Conservation (phyloP, 1,140 invertebrate genomes). For the Meloidogyne chitwoodi region DNA sequence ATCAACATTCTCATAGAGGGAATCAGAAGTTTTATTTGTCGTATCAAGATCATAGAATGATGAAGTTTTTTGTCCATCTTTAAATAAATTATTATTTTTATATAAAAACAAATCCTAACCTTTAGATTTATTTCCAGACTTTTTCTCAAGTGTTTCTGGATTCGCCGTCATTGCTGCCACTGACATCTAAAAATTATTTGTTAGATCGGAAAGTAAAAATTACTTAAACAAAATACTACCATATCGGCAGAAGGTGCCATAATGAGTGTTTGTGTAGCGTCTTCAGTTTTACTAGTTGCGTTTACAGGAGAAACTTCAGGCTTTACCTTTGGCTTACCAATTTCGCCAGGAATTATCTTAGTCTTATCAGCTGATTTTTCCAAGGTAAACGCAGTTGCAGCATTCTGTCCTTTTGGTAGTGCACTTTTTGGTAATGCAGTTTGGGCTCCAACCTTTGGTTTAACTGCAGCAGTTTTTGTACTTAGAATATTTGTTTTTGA, state of each 20-base stretch:
- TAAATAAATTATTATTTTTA: neutral
- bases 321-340: neutral
- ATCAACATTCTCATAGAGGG: neutral
- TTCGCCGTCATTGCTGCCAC: neutral
- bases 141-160: neutral
- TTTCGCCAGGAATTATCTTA: neutral
- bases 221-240: neutral
- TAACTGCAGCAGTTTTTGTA: neutral
- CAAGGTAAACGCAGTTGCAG: neutral
- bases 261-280: neutral
- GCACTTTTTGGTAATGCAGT: neutral
- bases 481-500: neutral
- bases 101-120: neutral
- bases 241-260: neutral
- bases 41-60: neutral
- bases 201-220: too few species aligned
- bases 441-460: neutral
- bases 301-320: neutral
- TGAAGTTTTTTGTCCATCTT: neutral
- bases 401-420: neutral
- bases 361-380: neutral
- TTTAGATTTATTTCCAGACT: neutral
- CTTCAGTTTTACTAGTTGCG: neutral
- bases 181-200: neutral
- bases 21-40: neutral